phyloP scores from a whole-genome alignment of 2,888 invertebrate species.

The Arge pagana region DNA sequence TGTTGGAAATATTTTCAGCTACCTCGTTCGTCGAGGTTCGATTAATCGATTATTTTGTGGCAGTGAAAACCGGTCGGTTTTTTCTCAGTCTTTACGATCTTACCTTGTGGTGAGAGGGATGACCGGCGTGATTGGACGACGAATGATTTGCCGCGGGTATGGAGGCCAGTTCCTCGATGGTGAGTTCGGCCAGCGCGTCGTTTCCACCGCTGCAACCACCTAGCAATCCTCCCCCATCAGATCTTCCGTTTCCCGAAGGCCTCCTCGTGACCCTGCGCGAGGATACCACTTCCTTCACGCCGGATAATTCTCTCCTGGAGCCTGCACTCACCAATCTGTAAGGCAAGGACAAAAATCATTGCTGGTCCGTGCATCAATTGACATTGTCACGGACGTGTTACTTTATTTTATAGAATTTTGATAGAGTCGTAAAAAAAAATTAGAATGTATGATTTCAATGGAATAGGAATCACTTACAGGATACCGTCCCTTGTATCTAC shows the following conservation, averaged over 20 bases:
- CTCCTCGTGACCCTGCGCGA: slow-evolving; percentile 50
- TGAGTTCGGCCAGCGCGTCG: slow-evolving; percentile 54
- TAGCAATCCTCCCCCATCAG: slow-evolving; percentile 48
- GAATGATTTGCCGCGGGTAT: slow-evolving; percentile 53
- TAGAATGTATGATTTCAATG: no score
- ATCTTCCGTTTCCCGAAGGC: slow-evolving; percentile 44
- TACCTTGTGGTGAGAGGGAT: slow-evolving; percentile 55
- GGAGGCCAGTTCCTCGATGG: slow-evolving; percentile 56
- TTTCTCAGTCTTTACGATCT: slow-evolving; percentile 7
- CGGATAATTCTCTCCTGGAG: slow-evolving; percentile 49
- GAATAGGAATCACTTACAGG: no score
- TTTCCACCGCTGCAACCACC: slow-evolving; percentile 52
- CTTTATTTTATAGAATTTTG: neutral
- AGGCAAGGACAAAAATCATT: slow-evolving; percentile 2
- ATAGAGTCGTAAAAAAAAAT: no score
- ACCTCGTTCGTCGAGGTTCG: no score
- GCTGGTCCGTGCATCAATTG: no score
- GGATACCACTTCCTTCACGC: slow-evolving; percentile 50
- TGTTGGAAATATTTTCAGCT: no score
- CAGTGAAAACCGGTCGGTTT: no score
- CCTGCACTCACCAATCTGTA: slow-evolving; percentile 48
- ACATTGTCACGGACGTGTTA: no score
- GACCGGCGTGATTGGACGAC: slow-evolving; percentile 49
- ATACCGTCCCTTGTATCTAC: no score
- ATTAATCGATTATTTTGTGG: no score